Percentiles rank a stretch among this genome's conserved stretches.
These are phyloP conservation scores for Misgurnus anguillicaudatus DNA, from an alignment of 2,113 vertebrate genomes.

Conservation along the genomic window DNA sequence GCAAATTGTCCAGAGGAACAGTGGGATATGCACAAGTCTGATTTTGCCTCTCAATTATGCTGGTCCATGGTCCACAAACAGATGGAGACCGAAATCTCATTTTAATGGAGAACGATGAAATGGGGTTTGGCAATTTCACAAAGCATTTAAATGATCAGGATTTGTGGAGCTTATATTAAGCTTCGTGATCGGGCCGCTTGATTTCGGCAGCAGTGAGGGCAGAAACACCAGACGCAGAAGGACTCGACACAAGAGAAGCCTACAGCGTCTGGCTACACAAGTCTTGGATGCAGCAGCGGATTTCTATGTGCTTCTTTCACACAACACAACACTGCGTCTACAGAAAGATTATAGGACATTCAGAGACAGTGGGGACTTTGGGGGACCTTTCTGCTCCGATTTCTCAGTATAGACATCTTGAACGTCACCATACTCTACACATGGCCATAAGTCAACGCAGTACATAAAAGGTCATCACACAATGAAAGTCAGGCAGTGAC, in stretches of 20 bases:
- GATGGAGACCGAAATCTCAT: slow-evolving; percentile 1
- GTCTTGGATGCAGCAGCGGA: neutral
- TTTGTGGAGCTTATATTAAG: neutral
- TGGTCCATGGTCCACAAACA: slow-evolving; percentile 21
- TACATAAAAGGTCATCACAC: slow-evolving; percentile 26
- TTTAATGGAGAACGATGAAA: slow-evolving; percentile 22
- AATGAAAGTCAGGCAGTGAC: slow-evolving; percentile 50
- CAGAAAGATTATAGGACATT: slow-evolving; percentile 9
- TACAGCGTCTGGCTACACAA: slow-evolving; percentile 27
- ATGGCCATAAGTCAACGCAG: slow-evolving; percentile 31
- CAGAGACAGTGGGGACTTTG: slow-evolving; percentile 21
- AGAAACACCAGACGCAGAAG: slow-evolving; percentile 15
- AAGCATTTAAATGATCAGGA: slow-evolving; percentile 22
- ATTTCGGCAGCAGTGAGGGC: slow-evolving; percentile 30
- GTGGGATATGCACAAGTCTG: slow-evolving; percentile 6
- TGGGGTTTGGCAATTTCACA: slow-evolving; percentile 47
- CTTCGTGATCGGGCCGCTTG: slow-evolving; percentile 20
- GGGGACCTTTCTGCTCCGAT: neutral
- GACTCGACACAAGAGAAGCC: slow-evolving; percentile 23
- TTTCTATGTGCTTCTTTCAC: slow-evolving; percentile 34
- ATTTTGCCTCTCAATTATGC: slow-evolving; percentile 4
- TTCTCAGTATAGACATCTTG: slow-evolving; percentile 11
- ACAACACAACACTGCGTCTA: slow-evolving; percentile 39
- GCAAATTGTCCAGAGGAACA: slow-evolving; percentile 27
- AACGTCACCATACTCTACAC: slow-evolving; percentile 21